Conservation (phyloP, 2,888 invertebrate species). For the Catocala sponsa region DNA sequence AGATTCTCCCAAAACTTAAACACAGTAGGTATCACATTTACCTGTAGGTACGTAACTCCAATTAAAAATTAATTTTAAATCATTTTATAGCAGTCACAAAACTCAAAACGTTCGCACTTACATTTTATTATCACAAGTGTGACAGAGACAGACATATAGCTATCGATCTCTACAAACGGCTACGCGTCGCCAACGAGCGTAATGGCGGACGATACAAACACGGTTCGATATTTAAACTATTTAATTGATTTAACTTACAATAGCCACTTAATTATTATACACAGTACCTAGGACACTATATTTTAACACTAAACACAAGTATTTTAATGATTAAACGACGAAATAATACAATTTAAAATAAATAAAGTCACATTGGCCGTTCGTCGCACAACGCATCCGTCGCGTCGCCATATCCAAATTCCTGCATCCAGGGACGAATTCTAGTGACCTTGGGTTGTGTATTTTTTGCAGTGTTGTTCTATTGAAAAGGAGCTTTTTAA, state of each 20-base stretch:
- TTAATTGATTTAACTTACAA: conserved; percentile 58
- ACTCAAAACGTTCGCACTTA: conserved; percentile 61
- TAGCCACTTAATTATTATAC: conserved; percentile 46
- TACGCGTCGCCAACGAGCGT: conserved; percentile 60
- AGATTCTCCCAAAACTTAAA: neutral
- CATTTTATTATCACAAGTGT: conserved; percentile 60
- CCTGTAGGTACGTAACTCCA: conserved; percentile 18
- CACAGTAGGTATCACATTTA: conserved; percentile 23
- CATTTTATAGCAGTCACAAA: conserved; percentile 46
- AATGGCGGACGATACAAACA: conserved; percentile 77
- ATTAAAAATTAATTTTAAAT: conserved; percentile 45
- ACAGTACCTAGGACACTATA: conserved; percentile 42
- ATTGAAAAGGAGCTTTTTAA: too few relatives aligned
- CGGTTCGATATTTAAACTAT: conserved; percentile 61
- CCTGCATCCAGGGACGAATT: conserved; percentile 74
- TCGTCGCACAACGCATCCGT: conserved; percentile 78
- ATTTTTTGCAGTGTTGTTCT: conserved; percentile 9
- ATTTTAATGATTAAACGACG: conserved; percentile 37
- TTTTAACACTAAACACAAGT: conserved; percentile 47
- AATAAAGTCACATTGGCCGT: conserved; percentile 73
- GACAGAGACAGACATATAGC: conserved; percentile 70
- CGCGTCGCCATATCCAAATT: conserved; percentile 85
- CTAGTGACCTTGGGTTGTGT: conserved; percentile 19
- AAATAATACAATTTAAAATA: conserved; percentile 63
- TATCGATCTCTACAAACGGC: conserved; percentile 67